Evolutionary conservation across 2,888 invertebrate species (phyloP), one percentile per base, ranked within the genome.

Genomic region (Sturmia bella): DNA sequence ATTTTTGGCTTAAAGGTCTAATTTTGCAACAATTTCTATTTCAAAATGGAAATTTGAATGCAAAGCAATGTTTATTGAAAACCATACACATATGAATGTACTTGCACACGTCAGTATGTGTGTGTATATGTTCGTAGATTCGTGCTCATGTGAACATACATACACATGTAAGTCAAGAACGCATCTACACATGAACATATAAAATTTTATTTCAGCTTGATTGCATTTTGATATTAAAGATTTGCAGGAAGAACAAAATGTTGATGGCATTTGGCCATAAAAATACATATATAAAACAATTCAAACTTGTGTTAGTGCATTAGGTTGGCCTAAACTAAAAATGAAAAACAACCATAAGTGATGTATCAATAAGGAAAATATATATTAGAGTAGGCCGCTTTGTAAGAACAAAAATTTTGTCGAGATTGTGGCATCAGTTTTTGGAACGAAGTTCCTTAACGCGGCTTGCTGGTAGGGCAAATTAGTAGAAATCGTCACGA

Each of bases 251-350:
- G 15, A 19, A 52, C 32, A 52, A 80, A 76, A 76, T 66, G 37
- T 70, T 81, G 68, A 81, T 78, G 81, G 81, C 81, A 81, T 50
- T 78, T 77, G 73, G 81, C 81, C 81, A 74, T 73, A 69, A 37
- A 50, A 57, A 73, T 64, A 27, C 59, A 45, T 64, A 66, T n/a
- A n/a, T n/a, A n/a, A n/a, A 68, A 66, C 59, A 59, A 70, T 52
- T 24, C 39, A 32, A 15, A 37, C 11, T 17, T n/a, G 9, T 27
- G 11, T 2, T 68, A 45, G 2, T 6, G 39, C 52, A 80, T 63
- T 63, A 74, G 43, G 39, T 17, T n/a, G 43, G 45, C 15, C 21
- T 39, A n/a, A 6, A 32, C 12, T 17, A 17, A 56, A 56, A 45
- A n/a, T n/a, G 2, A 15, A 15, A 6, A 45, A 6, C 15, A n/a